Evolutionary conservation across 2,888 invertebrate species (phyloP).

Genomic region (Cephus pulcher): DNA sequence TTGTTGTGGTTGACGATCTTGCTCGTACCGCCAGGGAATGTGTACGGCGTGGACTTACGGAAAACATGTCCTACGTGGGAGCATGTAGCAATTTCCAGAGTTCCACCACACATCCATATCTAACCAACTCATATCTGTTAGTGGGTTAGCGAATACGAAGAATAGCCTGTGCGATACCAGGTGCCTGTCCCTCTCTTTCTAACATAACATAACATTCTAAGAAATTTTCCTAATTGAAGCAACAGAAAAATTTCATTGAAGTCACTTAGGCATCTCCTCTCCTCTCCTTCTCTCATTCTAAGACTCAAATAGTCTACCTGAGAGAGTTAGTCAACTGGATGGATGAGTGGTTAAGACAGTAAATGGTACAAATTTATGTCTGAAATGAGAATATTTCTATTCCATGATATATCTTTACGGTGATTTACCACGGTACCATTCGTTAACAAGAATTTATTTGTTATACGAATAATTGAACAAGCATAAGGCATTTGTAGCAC

Average conservation of each 20-base stretch:
- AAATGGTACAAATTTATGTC: neutral
- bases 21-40: constrained; percentile 97
- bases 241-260: neutral
- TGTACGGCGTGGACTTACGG: constrained; percentile 97
- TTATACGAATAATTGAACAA: neutral
- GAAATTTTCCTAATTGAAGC: neutral
- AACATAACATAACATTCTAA: neutral
- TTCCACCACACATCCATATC: constrained; percentile 99
- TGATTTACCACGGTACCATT: neutral
- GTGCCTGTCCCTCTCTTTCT: neutral
- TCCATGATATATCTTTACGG: neutral
- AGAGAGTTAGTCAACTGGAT: constrained; percentile 59
- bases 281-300: constrained; percentile 1
- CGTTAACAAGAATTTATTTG: neutral
- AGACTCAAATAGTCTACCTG: constrained; percentile 13
- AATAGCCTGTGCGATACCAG: neutral
- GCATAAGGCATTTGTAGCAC: neutral
- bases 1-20: constrained; percentile 99
- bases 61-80: constrained; percentile 97
- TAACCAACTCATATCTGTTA: constrained; percentile 69
- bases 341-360: constrained; percentile 65
- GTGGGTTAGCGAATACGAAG: constrained; percentile 50
- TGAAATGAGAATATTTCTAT: neutral
- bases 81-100: constrained; percentile 93
- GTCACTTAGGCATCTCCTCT: neutral